A percentile compares a stretch with the other conserved stretches of the same genome.
These are phyloP conservation scores for Drosophila tsacasi DNA, from an alignment of 1,140 invertebrate genomes.

Conservation along the genomic window DNA sequence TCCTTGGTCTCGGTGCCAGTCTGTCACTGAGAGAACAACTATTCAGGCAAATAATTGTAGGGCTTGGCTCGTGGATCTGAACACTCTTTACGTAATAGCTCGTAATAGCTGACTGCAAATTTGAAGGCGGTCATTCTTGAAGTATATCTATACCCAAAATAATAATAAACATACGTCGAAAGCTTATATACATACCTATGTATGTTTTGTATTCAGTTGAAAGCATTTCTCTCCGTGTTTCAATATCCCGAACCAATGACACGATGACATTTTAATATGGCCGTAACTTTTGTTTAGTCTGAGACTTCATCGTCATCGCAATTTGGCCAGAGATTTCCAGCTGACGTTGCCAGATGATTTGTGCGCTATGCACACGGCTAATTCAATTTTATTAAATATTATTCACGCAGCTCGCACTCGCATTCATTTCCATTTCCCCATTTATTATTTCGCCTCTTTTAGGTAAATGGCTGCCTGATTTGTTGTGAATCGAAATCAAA, in stretches of 20 bases:
- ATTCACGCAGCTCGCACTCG: conserved; percentile 48
- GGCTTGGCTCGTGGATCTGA: background rate
- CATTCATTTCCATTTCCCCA: conserved; percentile 51
- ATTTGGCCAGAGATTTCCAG: conserved; percentile 59
- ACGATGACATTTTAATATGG: conserved; percentile 83
- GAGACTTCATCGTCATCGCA: conserved; percentile 64
- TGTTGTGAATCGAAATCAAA: conserved; percentile 81
- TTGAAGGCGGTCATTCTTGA: too few relatives aligned
- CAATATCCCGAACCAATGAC: conserved; percentile 60
- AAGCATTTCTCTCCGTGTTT: background rate
- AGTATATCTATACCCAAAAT: too few relatives aligned
- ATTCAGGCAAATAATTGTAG: background rate
- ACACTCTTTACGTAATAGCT: too few relatives aligned
- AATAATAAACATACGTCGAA: background rate
- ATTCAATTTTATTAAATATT: conserved; percentile 68
- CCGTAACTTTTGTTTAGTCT: conserved; percentile 80
- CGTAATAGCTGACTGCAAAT: too few relatives aligned
- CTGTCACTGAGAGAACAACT: conserved; percentile 2
- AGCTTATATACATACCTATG: too few relatives aligned
- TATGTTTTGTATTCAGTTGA: background rate
- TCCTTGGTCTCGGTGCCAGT: conserved; percentile 11
- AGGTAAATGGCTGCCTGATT: conserved; percentile 79
- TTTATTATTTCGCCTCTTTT: conserved; percentile 66
- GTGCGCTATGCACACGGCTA: conserved; percentile 43
- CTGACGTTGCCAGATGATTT: conserved; percentile 62